Base-by-base conservation (phyloP, 1,140 invertebrate species). In the Drosophila tropicalis region DNA sequence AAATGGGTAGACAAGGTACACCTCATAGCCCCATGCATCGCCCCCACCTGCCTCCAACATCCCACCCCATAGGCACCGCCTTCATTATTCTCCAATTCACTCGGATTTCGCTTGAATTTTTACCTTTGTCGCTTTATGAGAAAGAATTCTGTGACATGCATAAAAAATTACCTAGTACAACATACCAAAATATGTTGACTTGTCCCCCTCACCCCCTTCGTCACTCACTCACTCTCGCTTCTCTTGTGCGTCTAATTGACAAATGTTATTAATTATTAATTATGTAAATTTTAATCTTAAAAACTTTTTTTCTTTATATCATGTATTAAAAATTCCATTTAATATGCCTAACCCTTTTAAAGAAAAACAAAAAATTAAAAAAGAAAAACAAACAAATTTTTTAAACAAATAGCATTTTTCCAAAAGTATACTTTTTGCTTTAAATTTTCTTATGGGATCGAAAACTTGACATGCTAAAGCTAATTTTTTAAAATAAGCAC, bases 201-300 rank as follows among this genome's bases (percentile, higher is more conserved):
- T 29, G 1, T 17, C n/a, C 13, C n/a, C 7, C n/a, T 17, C 7
- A 1, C 44, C 12, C 2, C 22, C 19, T 51, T 15, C 72, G 61
- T 39, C 39, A 22, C 22, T 22, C 22, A 25, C 22, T 25, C 22
- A 3, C 2, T 4, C 0, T 25, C 22, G 13, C 41, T 62, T 62
- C 47, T 25, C 51, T 61, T 17, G 51, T 47, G 67, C 55, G 69
- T 70, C 72, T 89, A 89, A 89, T 89, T 89, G 84, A 71, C 73
- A 81, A 81, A 78, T 69, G 77, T 72, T 84, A 89, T 89, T 89
- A 84, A 89, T 89, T 78, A 81, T 89, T 89, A 81, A 89, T 81
- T 89, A 89, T 62, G 40, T 67, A 44, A 55, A 36, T 72, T 67
- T 51, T 67, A 51, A 81, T 55, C 64, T 85, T 85, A 47, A 19